phyloP scores from a whole-genome alignment of 1,140 invertebrate genomes.

The Streblospio benedicti region DNA sequence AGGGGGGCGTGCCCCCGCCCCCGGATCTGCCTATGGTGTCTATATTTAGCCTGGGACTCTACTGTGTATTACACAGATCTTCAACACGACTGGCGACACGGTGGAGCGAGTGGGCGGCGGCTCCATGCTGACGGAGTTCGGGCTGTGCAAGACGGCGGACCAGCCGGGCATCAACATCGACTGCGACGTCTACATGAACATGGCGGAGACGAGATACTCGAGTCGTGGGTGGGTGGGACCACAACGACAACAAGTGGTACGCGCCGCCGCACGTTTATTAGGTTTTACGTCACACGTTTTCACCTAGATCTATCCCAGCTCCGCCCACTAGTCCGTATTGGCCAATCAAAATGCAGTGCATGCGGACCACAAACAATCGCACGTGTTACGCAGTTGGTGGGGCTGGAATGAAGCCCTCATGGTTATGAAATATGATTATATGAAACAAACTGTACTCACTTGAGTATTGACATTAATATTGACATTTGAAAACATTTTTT shows the following conservation, averaged over 20 bases:
- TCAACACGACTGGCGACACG: neutral
- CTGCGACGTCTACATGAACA: slow-evolving; percentile 15
- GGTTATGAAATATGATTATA: no score
- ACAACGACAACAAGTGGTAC: neutral
- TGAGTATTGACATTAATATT: no score
- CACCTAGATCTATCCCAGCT: neutral
- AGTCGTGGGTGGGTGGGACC: slow-evolving; percentile 28
- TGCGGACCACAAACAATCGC: no score
- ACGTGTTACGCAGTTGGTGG: no score
- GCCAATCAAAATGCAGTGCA: no score
- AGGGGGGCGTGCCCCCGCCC: no score
- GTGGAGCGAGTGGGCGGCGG: slow-evolving; percentile 16
- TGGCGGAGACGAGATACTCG: slow-evolving; percentile 18
- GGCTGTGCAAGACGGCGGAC: slow-evolving; percentile 15
- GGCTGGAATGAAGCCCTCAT: no score
- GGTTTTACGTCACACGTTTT: neutral
- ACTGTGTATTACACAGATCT: slow-evolving; percentile 4
- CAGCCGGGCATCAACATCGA: neutral
- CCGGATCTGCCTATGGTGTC: no score
- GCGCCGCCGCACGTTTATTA: no score
- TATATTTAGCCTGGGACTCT: slow-evolving; percentile 2
- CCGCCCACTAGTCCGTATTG: no score
- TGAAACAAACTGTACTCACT: no score
- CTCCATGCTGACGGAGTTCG: slow-evolving; percentile 25
- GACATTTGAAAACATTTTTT: no score